Base-by-base conservation (phyloP, 1,140 invertebrate genomes). In the Seison nebaliae region DNA sequence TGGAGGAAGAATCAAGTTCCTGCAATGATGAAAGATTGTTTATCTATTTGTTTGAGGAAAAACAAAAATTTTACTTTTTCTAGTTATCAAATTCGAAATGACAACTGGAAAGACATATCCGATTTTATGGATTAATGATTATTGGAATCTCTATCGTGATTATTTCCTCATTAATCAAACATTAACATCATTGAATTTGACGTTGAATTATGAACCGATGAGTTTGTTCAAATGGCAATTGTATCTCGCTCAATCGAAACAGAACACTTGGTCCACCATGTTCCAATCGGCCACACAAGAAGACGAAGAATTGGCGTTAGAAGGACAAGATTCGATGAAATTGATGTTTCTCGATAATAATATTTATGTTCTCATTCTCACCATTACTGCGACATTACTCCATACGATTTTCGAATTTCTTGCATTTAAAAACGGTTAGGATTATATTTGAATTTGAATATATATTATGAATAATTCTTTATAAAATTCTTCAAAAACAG, bases 361-460 rank as follows among this genome's bases (percentile, higher is more conserved):
- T 54, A 80, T 84, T 0, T 86, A 88, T 54, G 63, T 99, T 16
- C 59, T 99, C 11, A 84, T 44, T 30, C 53, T 93, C 24, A 98
- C 91, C 9, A 70, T 94, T 37, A 64, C 71, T 39, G 73, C 98
- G 1, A 94, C 88, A 3, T 68, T 96, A 21, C 62, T 96, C 3
- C 91, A 99, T 60, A 91, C 77, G 46, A 69, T 96, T 30, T 94
- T 98, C 64, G 91, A 99, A 57, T 71, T 98, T 48, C 64, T 98
- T 20, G 88, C 91, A 35, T 99, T 98, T 57, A 99, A 98, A 65
- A 98, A 98, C 66, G 84, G 72, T 74, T 60, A 60, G 45, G 38
- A 21, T 23, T 21, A 28, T 16, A 14, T 17, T 21, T 8, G 5
- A 26, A 16, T 36, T 12, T 19, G 21, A 12, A 19, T 9, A 18